These are phyloP conservation scores for Gracilinanus agilis DNA, from an alignment of 2,113 vertebrate species.

Conservation along the genomic window DNA sequence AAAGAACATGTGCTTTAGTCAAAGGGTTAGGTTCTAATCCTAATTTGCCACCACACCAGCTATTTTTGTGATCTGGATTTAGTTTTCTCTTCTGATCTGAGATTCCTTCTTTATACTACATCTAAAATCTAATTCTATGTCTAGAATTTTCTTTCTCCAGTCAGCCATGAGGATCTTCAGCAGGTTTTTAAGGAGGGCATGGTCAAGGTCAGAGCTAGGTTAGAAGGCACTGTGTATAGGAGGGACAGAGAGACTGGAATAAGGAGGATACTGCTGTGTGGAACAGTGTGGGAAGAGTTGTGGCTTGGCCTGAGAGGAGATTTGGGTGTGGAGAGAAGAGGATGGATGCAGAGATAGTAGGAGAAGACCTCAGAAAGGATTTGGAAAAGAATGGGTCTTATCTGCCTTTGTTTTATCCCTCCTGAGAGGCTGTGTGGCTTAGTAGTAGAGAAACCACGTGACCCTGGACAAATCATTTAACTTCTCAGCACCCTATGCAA, in stretches of 20 bases:
- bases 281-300: neutral
- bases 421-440: neutral
- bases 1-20: neutral
- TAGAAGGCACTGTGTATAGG: neutral
- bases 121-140: neutral
- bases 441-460: neutral
- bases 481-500: neutral
- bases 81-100: neutral
- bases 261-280: neutral
- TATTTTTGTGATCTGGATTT: neutral
- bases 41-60: neutral
- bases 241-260: neutral
- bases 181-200: neutral
- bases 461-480: neutral
- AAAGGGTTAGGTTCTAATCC: neutral
- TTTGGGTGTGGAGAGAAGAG: slow-evolving; percentile 34
- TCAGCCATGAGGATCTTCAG: neutral
- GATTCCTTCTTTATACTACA: neutral
- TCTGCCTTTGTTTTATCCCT: neutral
- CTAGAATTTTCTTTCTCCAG: neutral
- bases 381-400: neutral
- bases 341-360: neutral
- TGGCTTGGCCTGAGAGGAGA: slow-evolving; percentile 53
- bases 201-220: neutral
- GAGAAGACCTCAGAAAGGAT: neutral